phyloP scores from a whole-genome alignment of 1,140 invertebrate species.

The Dolichoris vasculosae region DNA sequence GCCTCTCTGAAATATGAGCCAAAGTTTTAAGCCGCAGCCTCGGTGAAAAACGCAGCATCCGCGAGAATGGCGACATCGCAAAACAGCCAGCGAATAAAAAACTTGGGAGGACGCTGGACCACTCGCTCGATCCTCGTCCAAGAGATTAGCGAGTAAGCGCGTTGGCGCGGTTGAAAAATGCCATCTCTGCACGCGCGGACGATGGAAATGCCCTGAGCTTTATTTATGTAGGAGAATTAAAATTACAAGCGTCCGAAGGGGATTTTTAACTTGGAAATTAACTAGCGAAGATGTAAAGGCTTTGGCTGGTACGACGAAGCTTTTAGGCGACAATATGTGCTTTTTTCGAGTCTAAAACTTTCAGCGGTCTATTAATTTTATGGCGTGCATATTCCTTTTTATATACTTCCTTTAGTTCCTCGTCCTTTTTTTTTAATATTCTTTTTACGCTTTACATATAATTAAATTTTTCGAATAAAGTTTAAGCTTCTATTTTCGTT shows the following conservation, averaged over 20 bases:
- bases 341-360: not conserved
- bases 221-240: conserved; percentile 27
- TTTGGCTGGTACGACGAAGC: not conserved
- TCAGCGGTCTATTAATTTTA: not conserved
- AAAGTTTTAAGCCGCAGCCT: conserved; percentile 58
- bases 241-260: not conserved
- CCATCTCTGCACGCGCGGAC: not conserved
- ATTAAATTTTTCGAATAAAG: no score
- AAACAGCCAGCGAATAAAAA: not conserved
- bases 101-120: not conserved
- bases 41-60: not conserved
- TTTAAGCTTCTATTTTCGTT: no score
- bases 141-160: conserved; percentile 12
- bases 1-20: conserved; percentile 54
- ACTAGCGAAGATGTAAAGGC: not conserved
- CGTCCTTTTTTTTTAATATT: not conserved
- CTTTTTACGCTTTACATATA: not conserved
- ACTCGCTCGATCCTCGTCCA: not conserved
- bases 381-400: not conserved
- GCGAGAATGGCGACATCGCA: not conserved
- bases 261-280: conserved; percentile 25
- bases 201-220: not conserved
- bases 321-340: conserved; percentile 5
- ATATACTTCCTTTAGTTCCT: no score
- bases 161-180: not conserved